A percentile compares a stretch with the other conserved stretches of the same genome.
Evolutionary conservation across 2,797 vertebrate genomes (phyloP).

Genomic region (Tympanoctomys barrerae): DNA sequence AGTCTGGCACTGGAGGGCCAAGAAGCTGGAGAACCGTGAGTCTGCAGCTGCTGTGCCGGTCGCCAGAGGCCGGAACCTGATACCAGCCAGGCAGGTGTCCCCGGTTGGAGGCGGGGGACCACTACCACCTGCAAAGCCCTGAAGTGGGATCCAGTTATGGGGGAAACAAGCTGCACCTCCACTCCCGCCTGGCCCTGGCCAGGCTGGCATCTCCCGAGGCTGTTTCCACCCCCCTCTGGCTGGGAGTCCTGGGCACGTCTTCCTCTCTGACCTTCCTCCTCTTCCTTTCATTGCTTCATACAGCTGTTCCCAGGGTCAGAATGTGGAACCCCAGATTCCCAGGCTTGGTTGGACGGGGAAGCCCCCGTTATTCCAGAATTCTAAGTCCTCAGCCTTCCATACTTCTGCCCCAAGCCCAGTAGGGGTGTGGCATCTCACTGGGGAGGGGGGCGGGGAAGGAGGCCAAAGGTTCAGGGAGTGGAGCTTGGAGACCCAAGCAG

Average conservation of each 20-base stretch:
- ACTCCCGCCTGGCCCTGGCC: background rate
- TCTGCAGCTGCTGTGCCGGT: background rate
- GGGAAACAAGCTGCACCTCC: background rate
- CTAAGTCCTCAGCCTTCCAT: background rate
- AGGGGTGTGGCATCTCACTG: background rate
- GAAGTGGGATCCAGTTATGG: background rate
- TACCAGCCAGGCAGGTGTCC: background rate
- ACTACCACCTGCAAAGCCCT: background rate
- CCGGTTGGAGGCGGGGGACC: background rate
- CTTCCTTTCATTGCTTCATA: background rate
- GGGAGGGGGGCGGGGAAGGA: background rate
- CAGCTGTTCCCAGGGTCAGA: background rate
- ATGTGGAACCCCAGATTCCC: background rate
- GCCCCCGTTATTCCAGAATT: conserved; percentile 7
- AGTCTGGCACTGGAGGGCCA: background rate
- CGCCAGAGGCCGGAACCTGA: background rate
- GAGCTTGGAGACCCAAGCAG: background rate
- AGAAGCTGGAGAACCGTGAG: background rate
- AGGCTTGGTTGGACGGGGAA: background rate
- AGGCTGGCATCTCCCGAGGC: background rate
- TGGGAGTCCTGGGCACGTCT: background rate
- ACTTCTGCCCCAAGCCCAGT: background rate
- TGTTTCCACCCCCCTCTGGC: background rate
- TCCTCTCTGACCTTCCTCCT: background rate
- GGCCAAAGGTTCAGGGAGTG: background rate